Evolutionary conservation across 2,797 vertebrate genomes (phyloP), one percentile per base, ranked within the genome.

Genomic region (Allenopithecus nigroviridis): DNA sequence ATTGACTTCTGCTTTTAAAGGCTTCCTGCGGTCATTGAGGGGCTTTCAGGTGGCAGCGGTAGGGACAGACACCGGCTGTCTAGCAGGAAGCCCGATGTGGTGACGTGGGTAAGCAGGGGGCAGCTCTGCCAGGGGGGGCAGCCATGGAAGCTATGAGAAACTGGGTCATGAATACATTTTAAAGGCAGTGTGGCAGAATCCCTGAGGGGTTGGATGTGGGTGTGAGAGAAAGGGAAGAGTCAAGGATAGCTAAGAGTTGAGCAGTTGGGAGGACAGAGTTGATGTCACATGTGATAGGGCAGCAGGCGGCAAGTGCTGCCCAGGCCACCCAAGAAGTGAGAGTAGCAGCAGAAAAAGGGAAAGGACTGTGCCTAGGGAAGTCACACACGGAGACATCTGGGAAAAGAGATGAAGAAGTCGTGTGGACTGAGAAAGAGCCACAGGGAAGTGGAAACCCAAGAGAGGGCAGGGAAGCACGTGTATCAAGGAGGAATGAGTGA

Each of bases 361-460:
- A 64, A n/a, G 36, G 6, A 14, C 26, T 30, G 5, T 8, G 9
- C 10, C 7, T 70, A 26, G 33, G 84, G 4, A 41, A 2, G 4
- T 6, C 87, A n/a, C 30, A 28, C n/a, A 28, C 2, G 4, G n/a
- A 72, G 12, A 50, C 8, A 1, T 24, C 22, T 9, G 14, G 17
- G 74, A n/a, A n/a, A 33, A 22, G 30, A 80, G 41, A n/a, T 5
- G 12, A 59, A 53, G 55, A 48, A 10, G 17, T 9, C 48, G 1
- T 3, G 14, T 39, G 33, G 39, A n/a, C 39, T 68, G 46, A n/a
- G 30, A 43, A 74, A 68, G 19, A 84, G 28, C 5, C 59, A 30
- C 8, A 2, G 5, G 3, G 30, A 53, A 0, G 30, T 2, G 36
- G 21, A 68, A 43, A 68, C 61, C 5, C 16, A 4, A 28, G n/a